Base-by-base conservation (phyloP, 2,888 invertebrate genomes). In the Drosophila borborema region DNA sequence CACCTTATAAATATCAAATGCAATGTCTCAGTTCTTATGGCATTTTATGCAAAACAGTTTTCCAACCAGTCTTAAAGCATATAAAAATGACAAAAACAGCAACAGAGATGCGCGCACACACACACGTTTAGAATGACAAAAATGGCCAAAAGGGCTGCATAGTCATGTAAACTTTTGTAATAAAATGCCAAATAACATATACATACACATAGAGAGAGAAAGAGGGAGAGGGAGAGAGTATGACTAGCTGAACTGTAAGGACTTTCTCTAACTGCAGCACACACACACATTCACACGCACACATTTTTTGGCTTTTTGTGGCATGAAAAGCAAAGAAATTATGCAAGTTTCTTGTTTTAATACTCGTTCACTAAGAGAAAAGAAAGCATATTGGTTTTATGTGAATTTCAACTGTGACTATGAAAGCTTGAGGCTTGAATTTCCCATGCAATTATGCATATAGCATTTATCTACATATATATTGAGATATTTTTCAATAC, bases 161-260 rank as follows among this genome's bases (percentile, higher is more conserved):
- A 81, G 88, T 75, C 86, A 79, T 87, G 85, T 80, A 87, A 85
- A 85, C 83, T 85, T 85, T 85, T 77, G 88, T 87, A 87, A 85
- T 87, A 85, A 85, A 85, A 85, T 87, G 77, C 80, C 83, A 82
- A 72, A 70, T 67, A 67, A 60, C 70, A 59, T 51, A 66, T 20
- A 67, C 62, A 55, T 43, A 53, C 41, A 58, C 34, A 51, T 23
- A 56, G 16, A 62, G 6, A 60, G 6, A 60, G 20, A 56, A 10
- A 56, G 16, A 62, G 4, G 56, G 20, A 64, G 20, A 46, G 14
- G 51, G 16, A 55, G 6, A 60, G 20, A 53, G 56, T 63, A 61
- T 59, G 41, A 61, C 65, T 61, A 58, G 68, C 56, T 58, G 74
- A 66, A 60, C 77, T 48, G 43, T 55, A 51, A 60, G 61, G 58